Evolutionary conservation across 1,140 invertebrate genomes (phyloP).

Genomic region (Potamilus streckersoni): DNA sequence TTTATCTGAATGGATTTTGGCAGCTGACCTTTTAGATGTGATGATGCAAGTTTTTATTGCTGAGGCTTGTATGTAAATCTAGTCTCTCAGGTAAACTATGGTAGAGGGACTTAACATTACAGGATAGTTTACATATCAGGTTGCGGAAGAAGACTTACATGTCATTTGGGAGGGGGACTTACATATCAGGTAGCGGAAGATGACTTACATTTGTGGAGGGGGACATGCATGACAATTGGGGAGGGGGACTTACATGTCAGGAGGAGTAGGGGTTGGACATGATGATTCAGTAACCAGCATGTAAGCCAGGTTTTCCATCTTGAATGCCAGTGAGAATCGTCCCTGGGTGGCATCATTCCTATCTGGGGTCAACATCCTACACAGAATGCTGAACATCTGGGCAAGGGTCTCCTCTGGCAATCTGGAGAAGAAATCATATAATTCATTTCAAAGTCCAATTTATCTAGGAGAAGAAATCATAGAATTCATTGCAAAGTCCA

Average conservation of each 20-base stretch:
- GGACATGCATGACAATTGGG: no score
- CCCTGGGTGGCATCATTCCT: slow-evolving; percentile 54
- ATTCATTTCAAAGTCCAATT: neutral
- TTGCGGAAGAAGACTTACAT: neutral
- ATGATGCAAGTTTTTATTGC: no score
- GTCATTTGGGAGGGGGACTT: slow-evolving; percentile 12
- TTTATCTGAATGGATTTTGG: no score
- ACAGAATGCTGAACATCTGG: slow-evolving; percentile 44
- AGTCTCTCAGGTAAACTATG: no score
- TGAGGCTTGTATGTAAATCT: no score
- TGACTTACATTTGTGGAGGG: no score
- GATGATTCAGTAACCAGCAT: slow-evolving; percentile 39
- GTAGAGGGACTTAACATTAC: no score
- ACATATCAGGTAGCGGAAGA: slow-evolving; percentile 31
- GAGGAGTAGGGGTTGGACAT: slow-evolving; percentile 41
- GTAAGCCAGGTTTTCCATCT: slow-evolving; percentile 55
- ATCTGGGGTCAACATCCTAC: slow-evolving; percentile 53
- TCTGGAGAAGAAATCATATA: slow-evolving; percentile 32
- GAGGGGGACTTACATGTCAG: slow-evolving; percentile 36
- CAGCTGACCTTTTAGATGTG: no score
- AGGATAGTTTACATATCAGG: slow-evolving; percentile 24
- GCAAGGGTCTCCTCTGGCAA: slow-evolving; percentile 40
- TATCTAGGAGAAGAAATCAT: neutral
- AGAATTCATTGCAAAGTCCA: neutral
- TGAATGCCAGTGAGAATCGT: slow-evolving; percentile 34